Evolutionary conservation across 2,888 invertebrate species (phyloP).

Genomic region (Scrobipalpa atriplicella): DNA sequence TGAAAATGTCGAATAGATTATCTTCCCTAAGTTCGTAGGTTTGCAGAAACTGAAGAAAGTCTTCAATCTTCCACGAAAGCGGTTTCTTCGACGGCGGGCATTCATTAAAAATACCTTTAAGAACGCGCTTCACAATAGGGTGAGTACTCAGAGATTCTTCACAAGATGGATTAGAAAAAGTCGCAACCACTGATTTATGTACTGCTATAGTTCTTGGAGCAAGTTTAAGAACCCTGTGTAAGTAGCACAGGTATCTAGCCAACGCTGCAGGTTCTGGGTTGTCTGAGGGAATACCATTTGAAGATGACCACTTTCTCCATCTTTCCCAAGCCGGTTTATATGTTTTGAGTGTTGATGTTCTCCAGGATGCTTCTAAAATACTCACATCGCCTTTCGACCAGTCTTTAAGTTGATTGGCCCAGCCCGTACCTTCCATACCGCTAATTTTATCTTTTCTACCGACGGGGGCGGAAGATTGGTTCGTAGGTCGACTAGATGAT

Average conservation of each 20-base stretch:
- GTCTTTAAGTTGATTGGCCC: slow-evolving; percentile 29
- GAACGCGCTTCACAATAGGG: not conserved
- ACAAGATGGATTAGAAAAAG: slow-evolving; percentile 23
- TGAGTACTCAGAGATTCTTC: slow-evolving; percentile 15
- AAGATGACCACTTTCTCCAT: slow-evolving; percentile 27
- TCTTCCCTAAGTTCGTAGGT: too few relatives aligned
- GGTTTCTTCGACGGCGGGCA: too few relatives aligned
- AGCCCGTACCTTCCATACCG: slow-evolving; percentile 38
- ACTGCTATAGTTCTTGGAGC: slow-evolving; percentile 28
- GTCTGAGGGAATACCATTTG: not conserved
- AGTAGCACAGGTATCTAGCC: slow-evolving; percentile 14
- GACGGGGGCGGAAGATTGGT: slow-evolving; percentile 26
- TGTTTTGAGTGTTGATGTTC: slow-evolving; percentile 35
- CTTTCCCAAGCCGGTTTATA: slow-evolving; percentile 34
- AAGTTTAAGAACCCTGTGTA: slow-evolving; percentile 21
- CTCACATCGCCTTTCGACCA: slow-evolving; percentile 30
- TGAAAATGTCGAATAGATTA: too few relatives aligned
- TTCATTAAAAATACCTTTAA: slow-evolving; percentile 23
- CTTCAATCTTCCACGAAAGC: too few relatives aligned
- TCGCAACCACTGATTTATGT: slow-evolving; percentile 30
- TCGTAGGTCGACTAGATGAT: slow-evolving; percentile 31
- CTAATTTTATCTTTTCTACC: slow-evolving; percentile 31
- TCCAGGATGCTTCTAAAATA: slow-evolving; percentile 34
- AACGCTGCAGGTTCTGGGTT: not conserved
- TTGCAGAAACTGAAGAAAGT: too few relatives aligned